Evolutionary conservation across 2,888 invertebrate species (phyloP), one percentile per base, ranked within the genome.

Genomic region (Drosophila kambysellisi): DNA sequence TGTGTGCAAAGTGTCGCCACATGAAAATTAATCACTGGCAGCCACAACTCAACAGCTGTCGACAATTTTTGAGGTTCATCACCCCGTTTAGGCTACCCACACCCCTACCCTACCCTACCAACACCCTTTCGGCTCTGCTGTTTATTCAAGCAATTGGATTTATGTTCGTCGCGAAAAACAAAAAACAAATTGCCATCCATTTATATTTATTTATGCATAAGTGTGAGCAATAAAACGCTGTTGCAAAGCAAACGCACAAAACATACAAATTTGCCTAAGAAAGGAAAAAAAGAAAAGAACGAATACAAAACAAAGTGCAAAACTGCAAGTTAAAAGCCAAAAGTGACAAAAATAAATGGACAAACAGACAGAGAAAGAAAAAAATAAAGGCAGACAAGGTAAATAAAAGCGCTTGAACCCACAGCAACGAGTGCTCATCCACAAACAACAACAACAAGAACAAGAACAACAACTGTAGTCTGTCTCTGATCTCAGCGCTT

Each of bases 301-400:
- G 15, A 25, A 59, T 41, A 65, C 15, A 57, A 54, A 64, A 68
- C 39, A 56, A 63, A 71, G 67, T 69, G 57, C 58, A 71, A 70
- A 76, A 83, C 67, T 74, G 65, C 60, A 81, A 70, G 56, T 65
- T 61, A 76, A 75, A 71, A 76, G 73, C 57, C 53, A 69, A 81
- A 72, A 70, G 73, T 70, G 77, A 71, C 62, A 74, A 41, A 50
- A 59, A 33, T 9, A 58, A 57, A 68, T 43, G 58, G 30, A 51
- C 25, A 33, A 53, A 60, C 54, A 51, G 52, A 32, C 46, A 56
- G 30, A 56, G 68, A 74, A 69, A 57, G 81, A 65, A 72, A 74
- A 62, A 66, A 59, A 80, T 70, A 70, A 76, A 61, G 56, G 52
- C 89, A 84, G 84, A 86, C 88, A 86, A 89, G 82, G 85, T 86